A percentile compares a stretch with the other conserved stretches of the same genome.
phyloP scores from a whole-genome alignment of 2,113 vertebrate species.

The Xiphias gladius region DNA sequence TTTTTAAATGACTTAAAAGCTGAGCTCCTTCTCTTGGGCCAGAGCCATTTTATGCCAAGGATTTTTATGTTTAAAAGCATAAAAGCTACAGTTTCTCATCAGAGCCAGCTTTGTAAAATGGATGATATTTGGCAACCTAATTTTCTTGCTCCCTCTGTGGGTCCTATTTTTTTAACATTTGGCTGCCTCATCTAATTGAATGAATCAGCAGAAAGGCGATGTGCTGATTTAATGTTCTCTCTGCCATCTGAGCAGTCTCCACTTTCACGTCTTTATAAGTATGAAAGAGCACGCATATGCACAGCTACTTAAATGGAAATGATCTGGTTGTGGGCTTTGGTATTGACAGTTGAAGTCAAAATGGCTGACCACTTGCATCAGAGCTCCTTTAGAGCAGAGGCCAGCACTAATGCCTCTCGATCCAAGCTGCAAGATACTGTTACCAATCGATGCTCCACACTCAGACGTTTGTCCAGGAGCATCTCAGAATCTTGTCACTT shows the following conservation, averaged over 20 bases:
- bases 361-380: conserved; percentile 34
- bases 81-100: conserved; percentile 49
- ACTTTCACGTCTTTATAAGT: conserved; percentile 56
- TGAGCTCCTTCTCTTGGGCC: conserved; percentile 2
- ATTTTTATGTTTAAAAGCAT: conserved; percentile 42
- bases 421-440: conserved; percentile 62
- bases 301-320: conserved; percentile 53
- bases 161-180: conserved; percentile 62
- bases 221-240: conserved; percentile 69
- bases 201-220: conserved; percentile 55
- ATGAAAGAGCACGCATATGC: conserved; percentile 65
- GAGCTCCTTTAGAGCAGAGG: conserved; percentile 46
- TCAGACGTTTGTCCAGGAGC: conserved; percentile 38
- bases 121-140: conserved; percentile 45
- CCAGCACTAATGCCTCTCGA: conserved; percentile 50
- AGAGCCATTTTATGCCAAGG: conserved; percentile 14
- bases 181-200: conserved; percentile 66
- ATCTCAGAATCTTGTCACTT: conserved; percentile 59
- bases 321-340: conserved; percentile 58
- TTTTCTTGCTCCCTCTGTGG: conserved; percentile 44
- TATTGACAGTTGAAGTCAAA: conserved; percentile 49
- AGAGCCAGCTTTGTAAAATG: conserved; percentile 52
- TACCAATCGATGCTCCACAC: conserved; percentile 69
- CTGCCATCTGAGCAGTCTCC: conserved; percentile 41
- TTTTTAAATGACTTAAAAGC: conserved; percentile 44